These are phyloP conservation scores for Dynastes tityus DNA, from an alignment of 2,888 invertebrate species.

Conservation along the genomic window DNA sequence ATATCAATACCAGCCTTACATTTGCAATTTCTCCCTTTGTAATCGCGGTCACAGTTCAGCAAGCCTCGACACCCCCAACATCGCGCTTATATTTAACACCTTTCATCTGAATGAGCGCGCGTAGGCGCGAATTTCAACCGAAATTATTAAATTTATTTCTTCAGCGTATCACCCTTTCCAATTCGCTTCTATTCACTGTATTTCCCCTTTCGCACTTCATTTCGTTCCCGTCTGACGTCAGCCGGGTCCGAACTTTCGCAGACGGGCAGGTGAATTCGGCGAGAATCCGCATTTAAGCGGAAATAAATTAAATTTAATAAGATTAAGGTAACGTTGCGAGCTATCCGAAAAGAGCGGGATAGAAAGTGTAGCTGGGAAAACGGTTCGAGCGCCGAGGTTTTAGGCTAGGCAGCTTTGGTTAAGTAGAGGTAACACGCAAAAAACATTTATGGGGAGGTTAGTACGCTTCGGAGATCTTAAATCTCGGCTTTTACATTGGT, in stretches of 20 bases:
- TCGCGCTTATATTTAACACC: conserved; percentile 12
- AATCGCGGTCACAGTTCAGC: neutral
- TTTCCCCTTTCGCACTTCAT: neutral
- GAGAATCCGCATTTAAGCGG: conserved; percentile 23
- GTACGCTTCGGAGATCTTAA: neutral
- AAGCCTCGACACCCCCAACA: neutral
- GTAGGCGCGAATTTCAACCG: conserved; percentile 4
- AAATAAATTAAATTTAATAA: conserved; percentile 42
- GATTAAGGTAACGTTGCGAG: conserved; percentile 33
- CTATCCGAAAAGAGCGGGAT: conserved; percentile 11
- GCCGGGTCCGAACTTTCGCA: neutral
- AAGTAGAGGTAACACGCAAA: neutral
- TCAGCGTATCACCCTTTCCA: neutral
- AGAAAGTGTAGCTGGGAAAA: neutral
- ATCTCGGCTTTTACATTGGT: neutral
- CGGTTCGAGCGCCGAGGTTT: neutral
- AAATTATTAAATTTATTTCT: conserved; percentile 17
- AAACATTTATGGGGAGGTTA: neutral
- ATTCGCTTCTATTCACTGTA: neutral
- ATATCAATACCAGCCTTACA: too few relatives aligned
- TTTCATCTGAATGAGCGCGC: neutral
- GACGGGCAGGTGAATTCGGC: conserved; percentile 17
- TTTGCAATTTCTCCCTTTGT: too few relatives aligned
- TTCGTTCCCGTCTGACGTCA: neutral
- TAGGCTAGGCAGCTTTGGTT: neutral